phyloP scores from a whole-genome alignment of 2,797 vertebrate genomes.

The Echiichthys vipera region DNA sequence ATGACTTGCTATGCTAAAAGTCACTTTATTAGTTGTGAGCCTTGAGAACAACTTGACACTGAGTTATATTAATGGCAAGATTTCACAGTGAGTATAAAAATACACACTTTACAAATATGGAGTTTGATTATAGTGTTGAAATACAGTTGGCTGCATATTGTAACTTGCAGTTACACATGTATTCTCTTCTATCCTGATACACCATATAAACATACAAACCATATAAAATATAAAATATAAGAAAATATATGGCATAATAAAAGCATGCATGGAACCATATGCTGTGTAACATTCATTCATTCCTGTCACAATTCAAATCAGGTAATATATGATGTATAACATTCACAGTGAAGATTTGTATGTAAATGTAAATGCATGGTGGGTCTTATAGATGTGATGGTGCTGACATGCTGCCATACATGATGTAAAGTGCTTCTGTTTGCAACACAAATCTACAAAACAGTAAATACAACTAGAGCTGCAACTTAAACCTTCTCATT shows the following conservation, averaged over 20 bases:
- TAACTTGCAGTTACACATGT: neutral
- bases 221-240: too few relatives aligned
- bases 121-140: neutral
- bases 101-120: neutral
- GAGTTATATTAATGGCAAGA: neutral
- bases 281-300: neutral
- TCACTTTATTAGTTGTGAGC: constrained; percentile 12
- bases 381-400: neutral
- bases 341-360: neutral
- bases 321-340: neutral
- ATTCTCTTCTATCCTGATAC: neutral
- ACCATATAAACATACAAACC: too few relatives aligned
- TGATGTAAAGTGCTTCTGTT: neutral
- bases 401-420: neutral
- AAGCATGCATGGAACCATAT: neutral
- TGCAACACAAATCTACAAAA: neutral
- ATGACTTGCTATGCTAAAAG: neutral
- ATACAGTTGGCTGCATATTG: neutral
- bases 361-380: neutral
- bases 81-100: constrained; percentile 9
- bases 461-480: neutral
- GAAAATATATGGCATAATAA: neutral
- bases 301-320: neutral
- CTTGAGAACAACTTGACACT: too few relatives aligned
- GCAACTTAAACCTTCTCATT: too few relatives aligned